These are phyloP conservation scores for Lomographa bimaculata DNA, from an alignment of 2,888 invertebrate species.

Conservation along the genomic window DNA sequence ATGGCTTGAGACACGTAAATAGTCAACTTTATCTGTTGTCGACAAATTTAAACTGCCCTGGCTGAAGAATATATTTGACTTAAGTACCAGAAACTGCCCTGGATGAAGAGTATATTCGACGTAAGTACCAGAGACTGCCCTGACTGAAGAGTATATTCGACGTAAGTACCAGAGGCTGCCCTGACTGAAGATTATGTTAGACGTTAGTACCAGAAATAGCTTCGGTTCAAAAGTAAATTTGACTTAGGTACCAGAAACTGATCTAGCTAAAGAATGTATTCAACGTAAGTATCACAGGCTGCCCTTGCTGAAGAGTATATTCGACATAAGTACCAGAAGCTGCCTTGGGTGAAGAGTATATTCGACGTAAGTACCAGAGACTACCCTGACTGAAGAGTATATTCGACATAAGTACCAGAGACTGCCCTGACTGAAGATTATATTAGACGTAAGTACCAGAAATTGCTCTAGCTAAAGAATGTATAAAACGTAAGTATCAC, in stretches of 20 bases:
- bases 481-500: too few species aligned
- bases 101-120: slow-evolving; percentile 85
- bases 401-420: slow-evolving; percentile 82
- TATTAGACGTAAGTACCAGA: slow-evolving; percentile 81
- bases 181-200: slow-evolving; percentile 85
- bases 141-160: too few species aligned
- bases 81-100: slow-evolving; percentile 82
- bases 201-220: too few species aligned
- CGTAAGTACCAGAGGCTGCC: slow-evolving; percentile 83
- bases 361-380: slow-evolving; percentile 83
- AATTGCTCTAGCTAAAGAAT: too few species aligned
- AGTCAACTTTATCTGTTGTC: too few species aligned
- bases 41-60: slow-evolving; percentile 86
- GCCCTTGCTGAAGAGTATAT: too few species aligned
- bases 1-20: too few species aligned
- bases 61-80: slow-evolving; percentile 85
- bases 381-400: slow-evolving; percentile 86
- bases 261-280: slow-evolving; percentile 85
- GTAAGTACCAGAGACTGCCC: too few species aligned
- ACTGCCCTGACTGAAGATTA: slow-evolving; percentile 86
- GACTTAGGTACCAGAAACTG: slow-evolving; percentile 81
- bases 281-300: slow-evolving; percentile 83
- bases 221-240: too few species aligned
- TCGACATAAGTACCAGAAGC: too few species aligned
- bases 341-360: slow-evolving; percentile 86